Base-by-base conservation (phyloP, 2,113 vertebrate species). In the Donacobius atricapilla region DNA sequence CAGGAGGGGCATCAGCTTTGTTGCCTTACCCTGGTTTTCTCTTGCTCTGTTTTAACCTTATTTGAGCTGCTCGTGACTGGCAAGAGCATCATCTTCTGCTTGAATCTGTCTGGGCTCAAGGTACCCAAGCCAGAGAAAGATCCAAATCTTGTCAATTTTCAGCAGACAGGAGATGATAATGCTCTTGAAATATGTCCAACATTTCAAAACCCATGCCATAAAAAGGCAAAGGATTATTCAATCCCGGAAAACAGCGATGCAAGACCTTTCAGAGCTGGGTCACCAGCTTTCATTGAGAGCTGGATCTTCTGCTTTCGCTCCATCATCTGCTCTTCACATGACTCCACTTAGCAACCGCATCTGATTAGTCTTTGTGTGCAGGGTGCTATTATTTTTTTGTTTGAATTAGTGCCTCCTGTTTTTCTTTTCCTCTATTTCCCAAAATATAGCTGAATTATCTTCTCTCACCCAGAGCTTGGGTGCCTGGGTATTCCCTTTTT, bases 111-210 rank as follows among this genome's bases (percentile, higher is more conserved):
- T 73, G 92, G 39, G 58, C 71, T 66, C 25, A n/a, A 47, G 44
- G 45, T 27, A 48, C 9, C 31, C 37, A 63, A 90, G 47, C 50
- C 84, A 89, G 54, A 73, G 79, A 53, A 90, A 71, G 85, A 96
- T 63, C 82, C 93, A 83, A 93, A 93, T 44, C 88, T 77, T 68
- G 80, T 87, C 96, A 82, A 27, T 90, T 88, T 80, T 16, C 45
- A 53, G 81, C 77, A 89, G 89, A 40, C 81, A 53, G 56, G 65
- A 78, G 61, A 93, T 6, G 30, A 85, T 83, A 78, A 68, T 6
- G 7, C 40, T 51, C 51, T 82, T 94, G 95, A 92, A 92, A 57
- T 8, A 31, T 3, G 6, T 75, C 83, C 92, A 94, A 9, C 68
- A 27, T 68, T 92, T 80, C 37, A 80, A 96, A 95, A 7, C 17